Evolutionary conservation across 2,888 invertebrate genomes (phyloP).

Genomic region (Stenodera caucasica): DNA sequence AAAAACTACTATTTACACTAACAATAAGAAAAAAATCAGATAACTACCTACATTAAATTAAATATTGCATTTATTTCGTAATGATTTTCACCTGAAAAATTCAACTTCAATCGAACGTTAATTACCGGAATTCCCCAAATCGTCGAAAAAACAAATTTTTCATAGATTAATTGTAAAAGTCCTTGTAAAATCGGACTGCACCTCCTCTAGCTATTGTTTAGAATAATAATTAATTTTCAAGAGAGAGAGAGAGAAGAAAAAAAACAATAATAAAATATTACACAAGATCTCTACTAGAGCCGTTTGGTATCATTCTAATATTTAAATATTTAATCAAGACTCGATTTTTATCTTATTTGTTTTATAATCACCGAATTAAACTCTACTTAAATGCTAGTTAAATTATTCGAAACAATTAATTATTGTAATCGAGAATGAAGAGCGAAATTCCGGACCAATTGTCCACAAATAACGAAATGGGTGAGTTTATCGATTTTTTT

Average conservation of each 20-base stretch:
- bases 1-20: background rate
- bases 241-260: background rate
- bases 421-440: no score
- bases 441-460: no score
- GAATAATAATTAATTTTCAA: background rate
- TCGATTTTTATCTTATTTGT: background rate
- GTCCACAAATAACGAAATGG: no score
- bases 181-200: background rate
- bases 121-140: background rate
- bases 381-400: no score
- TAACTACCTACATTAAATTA: no score
- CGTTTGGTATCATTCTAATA: background rate
- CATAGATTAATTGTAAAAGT: background rate
- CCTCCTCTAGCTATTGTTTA: background rate
- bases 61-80: no score
- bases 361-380: background rate
- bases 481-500: no score
- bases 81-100: no score
- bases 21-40: no score
- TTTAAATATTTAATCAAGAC: slow-evolving; percentile 1
- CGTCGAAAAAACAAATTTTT: background rate
- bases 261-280: background rate
- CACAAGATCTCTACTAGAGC: background rate
- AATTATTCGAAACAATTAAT: no score
- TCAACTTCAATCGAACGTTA: no score